Evolutionary conservation across 2,888 invertebrate species (phyloP).

Genomic region (Papilio elwesi): DNA sequence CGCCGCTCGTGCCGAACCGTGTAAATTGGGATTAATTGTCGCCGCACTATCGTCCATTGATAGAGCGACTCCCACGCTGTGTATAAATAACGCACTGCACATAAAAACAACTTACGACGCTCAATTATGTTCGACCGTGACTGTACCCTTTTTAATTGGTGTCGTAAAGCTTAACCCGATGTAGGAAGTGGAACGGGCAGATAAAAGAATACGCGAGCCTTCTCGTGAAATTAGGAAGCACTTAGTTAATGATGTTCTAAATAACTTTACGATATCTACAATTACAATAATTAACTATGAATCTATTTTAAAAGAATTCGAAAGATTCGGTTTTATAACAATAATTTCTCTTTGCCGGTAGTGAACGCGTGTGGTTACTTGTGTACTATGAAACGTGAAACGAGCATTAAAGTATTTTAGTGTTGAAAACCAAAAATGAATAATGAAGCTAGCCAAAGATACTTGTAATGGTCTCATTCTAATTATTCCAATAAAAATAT

Average conservation of each 20-base stretch:
- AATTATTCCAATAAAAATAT: neutral
- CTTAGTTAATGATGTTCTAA: neutral
- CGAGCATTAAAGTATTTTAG: no score
- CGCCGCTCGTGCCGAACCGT: conserved; percentile 9
- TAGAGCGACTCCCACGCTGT: conserved; percentile 37
- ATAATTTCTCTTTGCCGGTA: no score
- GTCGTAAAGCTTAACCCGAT: conserved; percentile 30
- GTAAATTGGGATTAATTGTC: conserved; percentile 38
- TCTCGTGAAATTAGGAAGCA: conserved; percentile 4
- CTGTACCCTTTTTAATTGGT: conserved; percentile 32
- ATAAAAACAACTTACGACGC: conserved; percentile 27
- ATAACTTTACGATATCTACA: neutral
- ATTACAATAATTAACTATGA: neutral
- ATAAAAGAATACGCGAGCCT: conserved; percentile 7
- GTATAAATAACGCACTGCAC: conserved; percentile 18
- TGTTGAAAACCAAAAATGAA: no score
- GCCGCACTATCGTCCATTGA: conserved; percentile 35
- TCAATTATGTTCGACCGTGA: conserved; percentile 28
- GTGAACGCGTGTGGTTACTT: no score
- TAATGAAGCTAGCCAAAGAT: neutral
- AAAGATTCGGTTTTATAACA: no score
- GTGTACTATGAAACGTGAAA: no score
- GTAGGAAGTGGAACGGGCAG: conserved; percentile 17
- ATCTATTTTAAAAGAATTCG: no score
- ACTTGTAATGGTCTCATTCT: neutral